These are phyloP conservation scores for Anastrepha obliqua DNA, from an alignment of 1,140 invertebrate genomes.

Conservation along the genomic window DNA sequence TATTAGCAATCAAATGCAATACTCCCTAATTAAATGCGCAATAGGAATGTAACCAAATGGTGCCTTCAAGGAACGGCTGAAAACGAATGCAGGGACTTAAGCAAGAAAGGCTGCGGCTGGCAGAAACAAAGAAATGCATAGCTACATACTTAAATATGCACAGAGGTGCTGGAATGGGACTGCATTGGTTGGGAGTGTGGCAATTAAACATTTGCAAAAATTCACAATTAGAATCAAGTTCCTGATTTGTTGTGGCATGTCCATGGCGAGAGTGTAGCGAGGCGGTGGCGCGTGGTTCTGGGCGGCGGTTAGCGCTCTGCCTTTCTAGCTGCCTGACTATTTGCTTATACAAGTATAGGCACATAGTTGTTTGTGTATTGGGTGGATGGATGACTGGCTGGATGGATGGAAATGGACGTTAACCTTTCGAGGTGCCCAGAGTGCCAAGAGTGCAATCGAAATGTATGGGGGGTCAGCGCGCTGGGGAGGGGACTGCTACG, in stretches of 20 bases:
- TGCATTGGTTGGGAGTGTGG: conserved; percentile 24
- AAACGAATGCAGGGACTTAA: conserved; percentile 27
- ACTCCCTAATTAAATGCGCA: conserved; percentile 17
- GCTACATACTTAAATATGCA: not conserved
- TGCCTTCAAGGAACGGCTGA: not conserved
- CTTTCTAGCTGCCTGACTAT: not conserved
- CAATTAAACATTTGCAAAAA: conserved; percentile 51
- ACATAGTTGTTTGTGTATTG: not conserved
- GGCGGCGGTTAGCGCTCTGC: not conserved
- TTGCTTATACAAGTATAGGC: not conserved
- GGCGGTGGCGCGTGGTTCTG: not conserved
- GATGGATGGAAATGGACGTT: conserved; percentile 28
- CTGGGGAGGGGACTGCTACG: not conserved
- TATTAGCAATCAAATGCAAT: conserved; percentile 38
- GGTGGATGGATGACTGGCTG: conserved; percentile 4
- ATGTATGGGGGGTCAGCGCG: not conserved
- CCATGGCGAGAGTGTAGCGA: not conserved
- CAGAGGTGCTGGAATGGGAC: not conserved
- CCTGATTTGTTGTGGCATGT: conserved; percentile 40
- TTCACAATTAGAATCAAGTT: conserved; percentile 53
- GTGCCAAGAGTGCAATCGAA: conserved; percentile 11
- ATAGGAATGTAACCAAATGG: not conserved
- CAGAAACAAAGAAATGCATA: not conserved
- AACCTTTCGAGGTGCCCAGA: not conserved
- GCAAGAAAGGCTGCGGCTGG: not conserved